Percentiles rank a stretch among this genome's conserved stretches.
Conservation (phyloP, 2,113 vertebrate species). For the Oryctolagus cuniculus region mOryCun1.1 NC_091444.1:6549001-6549500, state of each 20-base stretch:
- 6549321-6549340: neutral
- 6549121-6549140: neutral
- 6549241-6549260: neutral
- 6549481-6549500: neutral
- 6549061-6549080: neutral
- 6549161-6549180: neutral
- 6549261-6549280: neutral
- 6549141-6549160: neutral
- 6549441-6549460: neutral
- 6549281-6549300: neutral
- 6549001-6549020: neutral
- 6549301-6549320: neutral
- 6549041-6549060: neutral
- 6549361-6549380: neutral
- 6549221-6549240: neutral
- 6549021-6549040: neutral
- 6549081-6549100: neutral
- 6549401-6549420: neutral
- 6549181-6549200: neutral
- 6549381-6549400: neutral
- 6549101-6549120: neutral
- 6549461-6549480: neutral
- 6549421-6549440: neutral
- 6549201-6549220: neutral
- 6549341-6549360: neutral